A percentile compares a stretch with the other conserved stretches of the same genome.
Evolutionary conservation across 2,797 vertebrate genomes (phyloP).

Genomic region (Meda fulgida): DNA sequence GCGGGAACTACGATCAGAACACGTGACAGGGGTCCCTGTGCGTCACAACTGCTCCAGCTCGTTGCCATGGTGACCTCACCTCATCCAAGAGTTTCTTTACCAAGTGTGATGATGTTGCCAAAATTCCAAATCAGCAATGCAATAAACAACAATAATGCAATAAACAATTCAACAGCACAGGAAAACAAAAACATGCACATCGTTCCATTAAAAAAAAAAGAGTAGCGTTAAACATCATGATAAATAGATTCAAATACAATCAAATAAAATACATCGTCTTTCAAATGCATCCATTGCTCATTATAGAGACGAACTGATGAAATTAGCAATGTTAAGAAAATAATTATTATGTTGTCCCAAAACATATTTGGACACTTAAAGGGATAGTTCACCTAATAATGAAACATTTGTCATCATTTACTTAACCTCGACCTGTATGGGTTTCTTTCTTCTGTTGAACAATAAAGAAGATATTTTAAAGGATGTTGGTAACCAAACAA

Average conservation of each 20-base stretch:
- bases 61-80: conserved; percentile 37
- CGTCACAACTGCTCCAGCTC: neutral
- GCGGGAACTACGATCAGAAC: neutral
- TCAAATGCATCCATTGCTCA: neutral
- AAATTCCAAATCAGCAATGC: neutral
- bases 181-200: neutral
- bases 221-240: too few species aligned
- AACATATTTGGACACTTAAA: too few species aligned
- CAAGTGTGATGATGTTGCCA: conserved; percentile 18
- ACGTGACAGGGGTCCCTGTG: too few species aligned
- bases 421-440: too few species aligned
- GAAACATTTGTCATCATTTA: too few species aligned
- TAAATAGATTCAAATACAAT: too few species aligned
- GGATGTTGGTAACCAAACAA: too few species aligned
- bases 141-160: neutral
- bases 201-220: too few species aligned
- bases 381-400: too few species aligned
- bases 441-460: too few species aligned
- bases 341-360: neutral
- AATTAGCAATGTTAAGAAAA: neutral
- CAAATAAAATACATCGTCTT: neutral
- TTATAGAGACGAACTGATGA: neutral
- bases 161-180: neutral
- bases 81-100: conserved; percentile 10
- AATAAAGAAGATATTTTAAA: too few species aligned